Percentiles rank a stretch among this genome's conserved stretches.
These are phyloP conservation scores for Macrotis lagotis DNA, from an alignment of 2,113 vertebrate species.

Conservation along the genomic window DNA sequence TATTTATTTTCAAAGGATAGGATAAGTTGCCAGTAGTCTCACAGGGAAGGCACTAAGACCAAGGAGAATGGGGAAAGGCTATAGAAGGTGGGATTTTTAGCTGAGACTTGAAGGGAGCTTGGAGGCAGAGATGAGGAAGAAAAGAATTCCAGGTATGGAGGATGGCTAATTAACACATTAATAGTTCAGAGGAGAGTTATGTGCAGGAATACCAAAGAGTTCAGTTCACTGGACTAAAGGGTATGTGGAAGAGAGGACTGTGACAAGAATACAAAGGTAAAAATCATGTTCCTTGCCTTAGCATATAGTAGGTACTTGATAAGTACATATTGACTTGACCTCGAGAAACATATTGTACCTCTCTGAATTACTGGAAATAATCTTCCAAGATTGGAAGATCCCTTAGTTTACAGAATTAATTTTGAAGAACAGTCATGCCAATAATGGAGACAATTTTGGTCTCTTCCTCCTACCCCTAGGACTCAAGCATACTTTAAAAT, in stretches of 20 bases:
- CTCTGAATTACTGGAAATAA: background rate
- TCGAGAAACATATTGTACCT: background rate
- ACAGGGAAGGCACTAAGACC: background rate
- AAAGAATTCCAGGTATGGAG: background rate
- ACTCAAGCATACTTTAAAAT: background rate
- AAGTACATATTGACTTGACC: background rate
- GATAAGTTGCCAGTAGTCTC: background rate
- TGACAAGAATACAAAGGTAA: background rate
- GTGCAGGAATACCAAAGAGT: too few relatives aligned
- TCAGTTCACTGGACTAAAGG: too few relatives aligned
- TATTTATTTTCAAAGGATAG: background rate
- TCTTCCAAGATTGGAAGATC: background rate
- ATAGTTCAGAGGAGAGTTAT: background rate
- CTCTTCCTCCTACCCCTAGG: background rate
- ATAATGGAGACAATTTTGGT: background rate
- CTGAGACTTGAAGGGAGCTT: background rate
- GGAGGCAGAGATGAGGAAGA: background rate
- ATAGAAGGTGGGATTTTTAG: background rate
- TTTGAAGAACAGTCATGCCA: background rate
- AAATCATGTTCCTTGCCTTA: background rate
- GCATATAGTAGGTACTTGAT: too few relatives aligned
- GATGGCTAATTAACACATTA: background rate
- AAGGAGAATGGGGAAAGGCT: background rate
- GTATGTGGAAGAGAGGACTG: background rate
- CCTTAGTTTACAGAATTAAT: background rate